Evolutionary conservation across 1,140 invertebrate species (phyloP), one percentile per base, ranked within the genome.

Genomic region (Brachionus manjavacas): DNA sequence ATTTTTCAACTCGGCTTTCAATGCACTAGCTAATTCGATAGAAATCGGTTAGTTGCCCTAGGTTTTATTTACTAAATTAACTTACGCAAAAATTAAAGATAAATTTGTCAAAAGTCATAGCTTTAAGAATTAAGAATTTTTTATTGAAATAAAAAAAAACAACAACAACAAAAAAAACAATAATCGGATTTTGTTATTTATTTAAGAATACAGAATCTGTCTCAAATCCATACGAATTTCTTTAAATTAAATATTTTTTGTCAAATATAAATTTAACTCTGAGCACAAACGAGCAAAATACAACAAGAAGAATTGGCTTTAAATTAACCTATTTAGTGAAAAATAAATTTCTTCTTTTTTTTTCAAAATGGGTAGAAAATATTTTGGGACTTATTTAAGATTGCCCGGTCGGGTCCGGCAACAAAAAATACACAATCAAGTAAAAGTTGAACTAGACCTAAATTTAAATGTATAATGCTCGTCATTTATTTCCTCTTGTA

Each of bases 301-400:
- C 28, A 68, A 68, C 25, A 68, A 68, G 31, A 68, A 68, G 31
- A 68, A 31, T 68, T 28, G 25, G 25, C 31, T 68, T 68, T 68
- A 68, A 68, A 68, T 68, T 68, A 68, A 68, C 66, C 66, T 68
- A 68, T 68, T 68, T 68, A 68, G 25, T 25, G 23, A 68, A 68
- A 31, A 68, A 68, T 68, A 68, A 60, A 52, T 4, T 60, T 20
- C 9, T n/a, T 28, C n/a, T 68, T 28, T 14, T 16, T 23, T 68
- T 68, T 68, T 35, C 4, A 66, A n/a, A 66, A 66, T 25, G 9
- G 60, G 60, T 66, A 66, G 16, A 66, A 66, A 66, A 64, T 23
- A 23, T 35, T 35, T 35, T 35, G 31, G 31, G 23, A 68, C 31
- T 68, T 68, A 31, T 68, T 68, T 68, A 23, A n/a, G 12, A 35